Evolutionary conservation across 2,888 invertebrate species (phyloP), one percentile per base, ranked within the genome.

Genomic region (Ophion costatus): DNA sequence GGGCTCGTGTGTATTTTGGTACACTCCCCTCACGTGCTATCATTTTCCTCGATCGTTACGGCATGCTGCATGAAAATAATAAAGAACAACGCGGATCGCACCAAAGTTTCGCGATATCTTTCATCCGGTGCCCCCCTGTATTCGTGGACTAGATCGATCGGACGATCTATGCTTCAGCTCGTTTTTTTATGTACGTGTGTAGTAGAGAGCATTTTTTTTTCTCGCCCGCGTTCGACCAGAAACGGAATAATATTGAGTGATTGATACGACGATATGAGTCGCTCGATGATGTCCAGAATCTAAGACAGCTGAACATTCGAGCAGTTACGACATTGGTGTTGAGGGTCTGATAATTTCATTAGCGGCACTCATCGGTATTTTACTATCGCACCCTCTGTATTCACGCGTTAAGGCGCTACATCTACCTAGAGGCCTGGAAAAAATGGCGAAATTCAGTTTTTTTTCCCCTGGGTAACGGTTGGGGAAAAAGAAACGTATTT

Each of bases 51-150:
- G 61, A 82, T 76, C 69, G 45, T 76, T 42, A 38, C 10, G 24
- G 57, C 38, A 77, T 17, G 9, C 66, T 51, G 17, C 61, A 63
- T 63, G 51, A 22, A 63, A 74, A 83, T 42, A 73, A 77, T 42
- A 14, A 17, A n/a, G 33, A 22, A 33, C 6, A n/a, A 59, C 11
- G 56, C 59, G 6, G 7, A 61, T 51, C 22, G 22, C 11, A 45
- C 57, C n/a, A 51, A 33, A 4, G 33, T 51, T 59, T 61, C n/a
- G 33, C 56, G 59, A 73, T 73, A 64, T 61, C 56, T 74, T 61
- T 24, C 20, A 71, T 57, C 38, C n/a, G 33, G 1, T 56, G 11
- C 11, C 7, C 17, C 17, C 14, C 17, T 51, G 17, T 51, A 11
- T 17, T 51, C 45, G 14, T 11, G 38, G 3, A 9, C 7, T 38